Base-by-base conservation (phyloP, 2,888 invertebrate genomes). In the Acrocera orbiculus region DNA sequence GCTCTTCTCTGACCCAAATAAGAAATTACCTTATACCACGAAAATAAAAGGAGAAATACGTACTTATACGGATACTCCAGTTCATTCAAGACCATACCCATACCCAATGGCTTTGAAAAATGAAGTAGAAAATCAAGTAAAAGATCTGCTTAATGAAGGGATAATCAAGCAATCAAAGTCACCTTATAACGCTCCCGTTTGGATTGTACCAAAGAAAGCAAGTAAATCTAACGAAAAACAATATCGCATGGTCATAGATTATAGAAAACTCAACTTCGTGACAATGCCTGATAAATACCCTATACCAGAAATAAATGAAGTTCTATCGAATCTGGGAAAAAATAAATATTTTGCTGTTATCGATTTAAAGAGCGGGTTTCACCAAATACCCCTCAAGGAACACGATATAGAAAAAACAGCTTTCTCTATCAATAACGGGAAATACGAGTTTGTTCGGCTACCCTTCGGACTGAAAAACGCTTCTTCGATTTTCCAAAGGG, bases 121-220 rank as follows among this genome's bases (percentile, higher is more conserved):
- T 7, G 24, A 23, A 11, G 31, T 22, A 9, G 24, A 31, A 15
- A 23, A 23, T 3, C 31, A 31, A 16, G 16, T 31, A 17, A 4
- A 31, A 31, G n/a, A 31, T 10, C 11, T 31, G n/a, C 19, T 31
- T 3, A 14, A 24, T 15, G 15, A 31, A 10, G 31, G 22, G 16
- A 35, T 37, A 4, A 41, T 39, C 13, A 36, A 38, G 5, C 22
- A 41, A 4, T 19, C 27, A 41, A 7, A 42, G 42, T 35, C 41
- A 34, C 5, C 41, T 39, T 4, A 41, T 41, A 26, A 41, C 41
- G n/a, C 40, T 42, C 27, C 41, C 40, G 8, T 26, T 30, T 8
- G 19, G 42, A 22, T 34, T 5, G 30, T 30, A 4, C 33, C 33
- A 26, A 37, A 37, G 16, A 37, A 37, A 26, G 7, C 16, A 22